Evolutionary conservation across 53 echinoderm and acorn worm species (phyloP).

Genomic region (Henricia sp.): DNA sequence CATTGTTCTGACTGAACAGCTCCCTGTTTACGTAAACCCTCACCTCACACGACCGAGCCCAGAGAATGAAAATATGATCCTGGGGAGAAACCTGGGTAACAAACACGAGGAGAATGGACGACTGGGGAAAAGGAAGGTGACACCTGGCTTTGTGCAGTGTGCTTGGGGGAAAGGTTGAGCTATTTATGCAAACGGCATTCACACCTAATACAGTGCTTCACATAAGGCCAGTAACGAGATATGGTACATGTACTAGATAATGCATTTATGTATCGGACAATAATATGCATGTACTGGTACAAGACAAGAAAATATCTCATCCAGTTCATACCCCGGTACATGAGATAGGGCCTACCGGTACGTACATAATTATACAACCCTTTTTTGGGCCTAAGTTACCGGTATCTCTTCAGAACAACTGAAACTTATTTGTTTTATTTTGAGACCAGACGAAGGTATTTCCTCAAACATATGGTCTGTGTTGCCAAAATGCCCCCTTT

Average conservation of each 20-base stretch:
- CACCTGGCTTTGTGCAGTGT: conserved; percentile 7
- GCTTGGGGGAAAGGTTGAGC: background rate
- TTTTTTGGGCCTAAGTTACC: no score
- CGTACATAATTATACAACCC: no score
- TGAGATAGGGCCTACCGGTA: no score
- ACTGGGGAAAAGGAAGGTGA: conserved; percentile 21
- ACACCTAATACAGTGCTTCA: background rate
- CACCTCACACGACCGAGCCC: background rate
- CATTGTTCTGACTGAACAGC: background rate
- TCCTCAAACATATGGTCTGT: no score
- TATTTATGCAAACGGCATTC: background rate
- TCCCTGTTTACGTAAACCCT: background rate
- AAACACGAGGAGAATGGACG: background rate
- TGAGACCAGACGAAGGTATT: no score
- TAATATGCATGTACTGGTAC: background rate
- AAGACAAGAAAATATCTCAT: no score
- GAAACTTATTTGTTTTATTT: no score
- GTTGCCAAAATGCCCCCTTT: no score
- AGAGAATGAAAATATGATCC: conserved; percentile 21
- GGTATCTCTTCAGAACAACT: no score
- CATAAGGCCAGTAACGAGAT: background rate
- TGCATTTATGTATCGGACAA: background rate
- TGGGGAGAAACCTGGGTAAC: conserved; percentile 17
- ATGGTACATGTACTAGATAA: background rate
- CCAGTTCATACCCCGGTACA: no score